Base-by-base conservation (phyloP, 2,888 invertebrate species). In the Dione juno region DNA sequence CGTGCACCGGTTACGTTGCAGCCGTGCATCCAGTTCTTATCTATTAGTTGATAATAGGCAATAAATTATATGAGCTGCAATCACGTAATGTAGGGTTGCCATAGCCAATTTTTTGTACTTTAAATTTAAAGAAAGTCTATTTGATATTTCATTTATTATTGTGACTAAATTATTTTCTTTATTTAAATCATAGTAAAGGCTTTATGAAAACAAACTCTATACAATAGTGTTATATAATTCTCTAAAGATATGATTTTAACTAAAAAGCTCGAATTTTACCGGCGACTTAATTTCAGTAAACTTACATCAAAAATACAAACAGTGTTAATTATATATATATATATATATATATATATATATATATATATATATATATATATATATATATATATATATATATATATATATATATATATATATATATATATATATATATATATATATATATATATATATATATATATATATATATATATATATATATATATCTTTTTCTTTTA, bases 1-100 rank as follows among this genome's bases (percentile, higher is more conserved):
- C 67, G 54, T 53, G 66, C 71, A 70, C 75, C 57, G 68, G 63
- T 67, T 59, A 52, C 58, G 71, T 75, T 70, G 76, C 74, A 71
- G 61, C 66, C 67, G 67, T 52, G 74, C 77, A 77, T 79, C 79
- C 80, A 74, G 78, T 74, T 75, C 73, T 76, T 79, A 78, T 78
- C 78, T 72, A 75, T 76, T 76, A 76, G 73, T 69, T 75, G 78
- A 80, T 80, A 80, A 80, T 80, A 73, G 80, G 77, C 65, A 75
- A 79, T 80, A 80, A 80, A 80, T 80, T 74, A 79, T 74, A 73
- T 68, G 69, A 61, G 70, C 67, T 43, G 59, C 69, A 74, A 73
- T 75, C 74, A 69, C 40, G 61, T 64, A 52, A 64, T 52, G 52
- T 37, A 64, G 64, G 64, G 61, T 43, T 59, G 57, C 74, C 68